Evolutionary conservation across 1,140 invertebrate species (phyloP).

Genomic region (Drosophila rufa): DNA sequence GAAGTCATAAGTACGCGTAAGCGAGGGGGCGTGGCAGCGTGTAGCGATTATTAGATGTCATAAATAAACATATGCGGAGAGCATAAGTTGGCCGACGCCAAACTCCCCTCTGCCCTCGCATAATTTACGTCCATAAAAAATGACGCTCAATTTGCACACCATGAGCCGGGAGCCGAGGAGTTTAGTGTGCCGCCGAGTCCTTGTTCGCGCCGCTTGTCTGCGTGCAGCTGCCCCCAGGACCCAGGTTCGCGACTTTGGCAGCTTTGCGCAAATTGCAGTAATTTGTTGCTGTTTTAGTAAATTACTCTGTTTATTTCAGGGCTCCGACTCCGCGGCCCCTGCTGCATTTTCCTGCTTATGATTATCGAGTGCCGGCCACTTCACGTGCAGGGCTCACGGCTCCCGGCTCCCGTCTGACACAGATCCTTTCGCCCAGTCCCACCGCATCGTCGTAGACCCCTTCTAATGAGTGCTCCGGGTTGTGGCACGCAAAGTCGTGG

Average conservation of each 20-base stretch:
- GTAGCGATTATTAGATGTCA: constrained; percentile 77
- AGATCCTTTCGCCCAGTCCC: constrained; percentile 25
- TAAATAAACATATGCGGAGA: constrained; percentile 81
- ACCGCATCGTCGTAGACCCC: neutral
- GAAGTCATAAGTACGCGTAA: constrained; percentile 49
- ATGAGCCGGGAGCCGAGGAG: constrained; percentile 44
- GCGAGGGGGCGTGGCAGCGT: constrained; percentile 57
- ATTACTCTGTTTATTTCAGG: constrained; percentile 77
- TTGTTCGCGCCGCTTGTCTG: constrained; percentile 24
- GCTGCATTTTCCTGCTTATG: constrained; percentile 60
- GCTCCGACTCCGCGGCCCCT: constrained; percentile 19
- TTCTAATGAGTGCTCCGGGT: constrained; percentile 38
- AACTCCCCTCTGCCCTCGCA: constrained; percentile 42
- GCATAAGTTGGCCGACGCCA: constrained; percentile 57
- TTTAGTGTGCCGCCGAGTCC: constrained; percentile 31
- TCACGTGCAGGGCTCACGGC: constrained; percentile 25
- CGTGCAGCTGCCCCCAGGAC: constrained; percentile 14
- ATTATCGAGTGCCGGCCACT: constrained; percentile 73
- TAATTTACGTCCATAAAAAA: constrained; percentile 80
- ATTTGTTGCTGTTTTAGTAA: constrained; percentile 84
- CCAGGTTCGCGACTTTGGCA: constrained; percentile 60
- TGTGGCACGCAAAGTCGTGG: constrained; percentile 58
- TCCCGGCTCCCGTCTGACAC: constrained; percentile 23
- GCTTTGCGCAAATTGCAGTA: constrained; percentile 79
- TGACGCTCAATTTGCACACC: constrained; percentile 72